Base-by-base conservation (phyloP, 2,113 vertebrate species). In the Reinhardtius hippoglossoides region DNA sequence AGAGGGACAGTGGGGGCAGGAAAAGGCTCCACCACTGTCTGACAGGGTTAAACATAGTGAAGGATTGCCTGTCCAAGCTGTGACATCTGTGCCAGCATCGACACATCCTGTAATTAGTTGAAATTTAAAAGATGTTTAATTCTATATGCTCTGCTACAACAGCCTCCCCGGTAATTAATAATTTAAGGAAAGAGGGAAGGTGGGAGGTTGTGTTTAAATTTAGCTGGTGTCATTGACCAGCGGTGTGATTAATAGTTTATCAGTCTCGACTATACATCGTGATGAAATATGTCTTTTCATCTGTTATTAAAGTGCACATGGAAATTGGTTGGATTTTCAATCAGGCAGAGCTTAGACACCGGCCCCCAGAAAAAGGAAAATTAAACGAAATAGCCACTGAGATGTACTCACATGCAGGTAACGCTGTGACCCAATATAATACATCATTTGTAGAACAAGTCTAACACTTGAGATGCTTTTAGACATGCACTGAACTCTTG, bases 61-160 rank as follows among this genome's bases (percentile, higher is more conserved):
- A 79, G 76, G 42, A 85, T 86, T 57, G 27, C 54, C 71, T 31
- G 74, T 78, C 78, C 83, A 87, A 80, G 66, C 88, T 62, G 80
- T 92, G 91, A 91, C 93, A 94, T 94, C 91, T 93, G 92, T 87
- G 92, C 88, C 89, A 84, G 89, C 87, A 67, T 83, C 57, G 73
- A 68, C 63, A 63, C 4, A 15, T 62, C 31, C 60, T 64, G 71
- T 86, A 91, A 92, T 92, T 91, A 91, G 69, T 74, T 66, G 24
- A 60, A 89, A 85, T 78, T 67, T 75, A 59, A 60, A 61, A 31
- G 15, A 67, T 64, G 87, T 83, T 90, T 83, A 87, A 93, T 91
- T 91, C 81, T 84, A 73, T 90, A 80, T 83, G 81, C 76, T 80
- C 67, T 26, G 65, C 67, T 83, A 83, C 87, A 91, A 88, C 85